A percentile compares a stretch with the other conserved stretches of the same genome.
These are phyloP conservation scores for Schizaphis graminum DNA, from an alignment of 2,888 invertebrate species.

Conservation along the genomic window DNA sequence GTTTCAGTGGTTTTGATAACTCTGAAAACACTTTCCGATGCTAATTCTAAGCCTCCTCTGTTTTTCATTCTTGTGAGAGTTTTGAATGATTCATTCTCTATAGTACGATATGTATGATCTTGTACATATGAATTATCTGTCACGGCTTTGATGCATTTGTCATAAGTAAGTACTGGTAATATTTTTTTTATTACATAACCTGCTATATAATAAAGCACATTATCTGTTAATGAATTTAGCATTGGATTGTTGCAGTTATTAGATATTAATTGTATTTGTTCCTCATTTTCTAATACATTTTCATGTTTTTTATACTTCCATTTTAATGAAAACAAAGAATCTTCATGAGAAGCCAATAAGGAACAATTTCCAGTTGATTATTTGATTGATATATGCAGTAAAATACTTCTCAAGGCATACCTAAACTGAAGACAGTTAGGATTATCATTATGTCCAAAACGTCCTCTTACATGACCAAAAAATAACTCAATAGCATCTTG, in stretches of 20 bases:
- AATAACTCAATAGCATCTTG: background rate
- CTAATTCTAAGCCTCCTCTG: background rate
- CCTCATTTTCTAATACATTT: background rate
- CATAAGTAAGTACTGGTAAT: background rate
- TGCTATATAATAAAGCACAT: no score
- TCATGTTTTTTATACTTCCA: background rate
- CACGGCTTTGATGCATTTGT: background rate
- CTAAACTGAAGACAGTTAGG: background rate
- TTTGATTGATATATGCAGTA: background rate
- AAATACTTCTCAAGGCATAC: background rate
- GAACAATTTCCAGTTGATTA: background rate
- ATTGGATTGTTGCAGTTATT: background rate
- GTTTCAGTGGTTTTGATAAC: background rate
- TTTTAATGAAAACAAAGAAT: no score
- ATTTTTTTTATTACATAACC: no score
- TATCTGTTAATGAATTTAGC: background rate
- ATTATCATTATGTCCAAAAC: background rate
- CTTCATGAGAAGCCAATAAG: background rate
- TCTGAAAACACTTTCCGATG: background rate
- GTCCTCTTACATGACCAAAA: background rate
- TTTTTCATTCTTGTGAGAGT: background rate
- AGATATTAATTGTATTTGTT: background rate
- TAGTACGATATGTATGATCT: background rate
- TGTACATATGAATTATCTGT: background rate
- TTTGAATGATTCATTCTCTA: background rate